These are phyloP conservation scores for Micrasema longulum DNA, from an alignment of 1,140 invertebrate species.

Conservation along the genomic window DNA sequence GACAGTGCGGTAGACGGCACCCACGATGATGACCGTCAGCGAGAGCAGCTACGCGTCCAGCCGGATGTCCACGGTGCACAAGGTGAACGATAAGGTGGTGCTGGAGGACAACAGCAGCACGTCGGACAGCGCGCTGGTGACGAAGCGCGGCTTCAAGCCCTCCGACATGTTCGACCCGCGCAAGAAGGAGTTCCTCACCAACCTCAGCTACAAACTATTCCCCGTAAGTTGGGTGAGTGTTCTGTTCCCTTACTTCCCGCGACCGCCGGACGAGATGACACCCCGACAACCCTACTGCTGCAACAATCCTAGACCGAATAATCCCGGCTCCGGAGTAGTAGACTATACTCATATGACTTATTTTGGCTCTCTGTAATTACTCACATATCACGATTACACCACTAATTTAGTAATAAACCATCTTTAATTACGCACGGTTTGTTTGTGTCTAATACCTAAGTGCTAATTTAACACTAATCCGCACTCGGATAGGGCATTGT, in stretches of 20 bases:
- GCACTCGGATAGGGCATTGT: too few relatives aligned
- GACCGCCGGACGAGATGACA: conserved; percentile 16
- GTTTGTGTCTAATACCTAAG: too few relatives aligned
- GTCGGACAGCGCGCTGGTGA: conserved; percentile 65
- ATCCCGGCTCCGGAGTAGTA: too few relatives aligned
- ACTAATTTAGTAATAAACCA: too few relatives aligned
- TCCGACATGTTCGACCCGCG: conserved; percentile 84
- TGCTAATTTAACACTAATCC: too few relatives aligned
- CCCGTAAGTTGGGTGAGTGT: conserved; percentile 81
- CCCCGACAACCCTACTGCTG: too few relatives aligned
- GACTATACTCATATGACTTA: too few relatives aligned
- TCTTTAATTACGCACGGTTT: too few relatives aligned
- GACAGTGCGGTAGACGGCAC: too few relatives aligned
- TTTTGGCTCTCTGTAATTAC: too few relatives aligned
- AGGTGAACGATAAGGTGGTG: conserved; percentile 65
- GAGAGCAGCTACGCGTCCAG: conserved; percentile 67
- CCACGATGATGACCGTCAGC: conserved; percentile 68
- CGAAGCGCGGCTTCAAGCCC: conserved; percentile 81
- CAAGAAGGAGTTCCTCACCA: conserved; percentile 83
- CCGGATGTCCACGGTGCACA: conserved; percentile 66
- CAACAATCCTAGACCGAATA: too few relatives aligned
- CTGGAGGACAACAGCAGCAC: conserved; percentile 65
- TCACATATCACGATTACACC: too few relatives aligned
- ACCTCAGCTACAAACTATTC: conserved; percentile 81
- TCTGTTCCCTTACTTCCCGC: conserved; percentile 47